A percentile compares a stretch with the other conserved stretches of the same genome.
These are phyloP conservation scores for Drosophila prosaltans DNA, from an alignment of 1,140 invertebrate species.

Conservation along the genomic window DNA sequence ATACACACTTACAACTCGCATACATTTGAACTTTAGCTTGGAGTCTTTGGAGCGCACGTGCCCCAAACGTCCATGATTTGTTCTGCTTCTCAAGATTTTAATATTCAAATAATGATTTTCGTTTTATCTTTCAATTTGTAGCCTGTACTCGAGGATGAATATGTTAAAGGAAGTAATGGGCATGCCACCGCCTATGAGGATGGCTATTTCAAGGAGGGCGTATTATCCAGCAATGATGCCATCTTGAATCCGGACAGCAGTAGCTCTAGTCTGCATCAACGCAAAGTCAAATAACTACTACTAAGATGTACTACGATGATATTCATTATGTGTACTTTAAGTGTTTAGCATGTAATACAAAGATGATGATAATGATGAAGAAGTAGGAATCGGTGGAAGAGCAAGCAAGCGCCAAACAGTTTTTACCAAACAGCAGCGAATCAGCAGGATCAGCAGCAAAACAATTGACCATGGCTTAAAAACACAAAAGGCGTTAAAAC, in stretches of 20 bases:
- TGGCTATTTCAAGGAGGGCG: slow-evolving; percentile 75
- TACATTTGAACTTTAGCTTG: slow-evolving; percentile 47
- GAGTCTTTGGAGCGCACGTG: slow-evolving; percentile 27
- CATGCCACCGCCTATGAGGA: slow-evolving; percentile 51
- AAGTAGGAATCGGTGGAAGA: slow-evolving; percentile 39
- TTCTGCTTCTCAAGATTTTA: not conserved
- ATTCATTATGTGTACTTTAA: slow-evolving; percentile 76
- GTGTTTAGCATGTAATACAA: slow-evolving; percentile 67
- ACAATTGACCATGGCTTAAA: slow-evolving; percentile 32
- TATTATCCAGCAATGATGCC: slow-evolving; percentile 73
- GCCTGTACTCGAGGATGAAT: slow-evolving; percentile 84
- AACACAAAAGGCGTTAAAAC: slow-evolving; percentile 22
- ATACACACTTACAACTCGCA: not conserved
- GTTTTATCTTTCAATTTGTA: slow-evolving; percentile 62
- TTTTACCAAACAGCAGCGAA: slow-evolving; percentile 11
- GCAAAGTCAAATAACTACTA: slow-evolving; percentile 83
- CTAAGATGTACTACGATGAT: slow-evolving; percentile 73
- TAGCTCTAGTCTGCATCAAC: slow-evolving; percentile 83
- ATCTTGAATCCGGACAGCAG: slow-evolving; percentile 82
- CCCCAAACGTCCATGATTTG: slow-evolving; percentile 16
- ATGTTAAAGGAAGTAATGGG: slow-evolving; percentile 56
- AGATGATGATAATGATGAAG: not conserved
- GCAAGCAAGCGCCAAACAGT: slow-evolving; percentile 30
- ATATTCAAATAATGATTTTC: too few relatives aligned
- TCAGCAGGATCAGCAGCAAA: slow-evolving; percentile 12